These are phyloP conservation scores for Tonatia bakeri DNA, from an alignment of 2,113 vertebrate species.

Conservation along the genomic window DNA sequence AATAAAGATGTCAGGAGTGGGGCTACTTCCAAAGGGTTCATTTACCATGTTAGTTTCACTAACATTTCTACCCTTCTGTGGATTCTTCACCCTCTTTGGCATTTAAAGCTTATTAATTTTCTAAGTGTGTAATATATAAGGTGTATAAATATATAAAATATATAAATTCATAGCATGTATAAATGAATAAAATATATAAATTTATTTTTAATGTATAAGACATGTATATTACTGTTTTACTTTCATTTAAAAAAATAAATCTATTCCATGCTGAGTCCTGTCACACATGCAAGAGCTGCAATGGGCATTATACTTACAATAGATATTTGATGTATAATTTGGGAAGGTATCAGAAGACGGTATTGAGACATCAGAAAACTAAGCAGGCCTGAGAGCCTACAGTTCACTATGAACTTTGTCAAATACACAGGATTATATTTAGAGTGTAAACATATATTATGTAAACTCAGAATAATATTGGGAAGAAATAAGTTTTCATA, in stretches of 20 bases:
- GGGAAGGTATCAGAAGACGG: background rate
- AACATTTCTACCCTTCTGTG: background rate
- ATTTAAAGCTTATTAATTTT: background rate
- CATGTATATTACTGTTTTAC: background rate
- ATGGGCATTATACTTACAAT: background rate
- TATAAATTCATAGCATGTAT: background rate
- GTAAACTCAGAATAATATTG: background rate
- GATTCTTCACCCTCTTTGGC: background rate
- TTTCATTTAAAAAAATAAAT: background rate
- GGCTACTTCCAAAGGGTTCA: background rate
- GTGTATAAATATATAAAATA: background rate
- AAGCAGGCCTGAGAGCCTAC: background rate
- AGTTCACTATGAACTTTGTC: background rate
- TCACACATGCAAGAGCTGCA: background rate
- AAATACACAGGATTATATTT: background rate
- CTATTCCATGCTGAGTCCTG: background rate
- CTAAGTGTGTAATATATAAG: background rate
- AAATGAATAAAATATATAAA: background rate
- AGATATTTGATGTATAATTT: background rate
- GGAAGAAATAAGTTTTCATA: background rate
- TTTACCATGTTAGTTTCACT: background rate
- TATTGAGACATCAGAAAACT: background rate
- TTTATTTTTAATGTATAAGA: background rate
- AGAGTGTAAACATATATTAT: background rate
- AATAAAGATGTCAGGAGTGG: background rate